These are phyloP conservation scores for Python bivittatus DNA, from an alignment of 2,113 vertebrate genomes.

Conservation along the genomic window DNA sequence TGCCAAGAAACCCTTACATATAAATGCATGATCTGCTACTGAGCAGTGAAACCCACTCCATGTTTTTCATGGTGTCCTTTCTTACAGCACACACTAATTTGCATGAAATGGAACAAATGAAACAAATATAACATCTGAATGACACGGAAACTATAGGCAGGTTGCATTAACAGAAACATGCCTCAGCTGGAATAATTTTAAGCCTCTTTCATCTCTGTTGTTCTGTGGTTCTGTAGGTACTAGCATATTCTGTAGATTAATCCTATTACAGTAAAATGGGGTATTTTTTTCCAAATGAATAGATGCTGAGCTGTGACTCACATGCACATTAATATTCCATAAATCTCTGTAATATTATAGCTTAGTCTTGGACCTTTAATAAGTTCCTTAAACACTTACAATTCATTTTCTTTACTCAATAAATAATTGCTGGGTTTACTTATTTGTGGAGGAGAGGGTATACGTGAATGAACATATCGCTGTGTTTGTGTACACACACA, in stretches of 20 bases:
- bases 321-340: constrained; percentile 3
- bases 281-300: background rate
- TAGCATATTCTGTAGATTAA: constrained; percentile 19
- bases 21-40: background rate
- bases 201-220: constrained; percentile 7
- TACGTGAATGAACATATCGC: background rate
- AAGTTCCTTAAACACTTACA: background rate
- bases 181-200: background rate
- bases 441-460: background rate
- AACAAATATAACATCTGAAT: constrained; percentile 4
- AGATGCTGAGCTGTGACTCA: background rate
- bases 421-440: background rate
- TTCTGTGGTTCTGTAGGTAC: constrained; percentile 5
- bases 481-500: background rate
- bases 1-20: background rate
- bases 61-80: background rate
- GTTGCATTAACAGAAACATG: background rate
- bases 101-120: background rate
- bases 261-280: constrained; percentile 7
- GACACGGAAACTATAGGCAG: background rate
- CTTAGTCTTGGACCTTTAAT: background rate
- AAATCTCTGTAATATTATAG: background rate
- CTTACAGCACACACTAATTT: background rate
- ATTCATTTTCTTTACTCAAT: background rate
- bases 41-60: background rate